These are phyloP conservation scores for Coendou prehensilis DNA, from an alignment of 2,797 vertebrate genomes.

Conservation along the genomic window DNA sequence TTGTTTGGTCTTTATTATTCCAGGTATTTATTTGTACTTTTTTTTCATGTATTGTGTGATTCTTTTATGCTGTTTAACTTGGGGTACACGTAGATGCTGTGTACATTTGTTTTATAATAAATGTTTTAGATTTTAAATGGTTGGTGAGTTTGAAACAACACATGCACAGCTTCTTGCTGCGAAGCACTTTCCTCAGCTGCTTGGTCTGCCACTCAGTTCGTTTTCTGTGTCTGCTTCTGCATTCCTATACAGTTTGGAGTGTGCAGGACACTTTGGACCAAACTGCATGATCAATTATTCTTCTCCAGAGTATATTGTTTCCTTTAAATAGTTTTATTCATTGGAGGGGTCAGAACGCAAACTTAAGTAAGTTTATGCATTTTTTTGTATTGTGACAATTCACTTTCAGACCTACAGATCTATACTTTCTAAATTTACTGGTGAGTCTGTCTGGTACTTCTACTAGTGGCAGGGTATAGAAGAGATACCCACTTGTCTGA, in stretches of 20 bases:
- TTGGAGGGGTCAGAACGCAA: not conserved
- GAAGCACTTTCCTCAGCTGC: not conserved
- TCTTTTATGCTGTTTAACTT: slow-evolving; percentile 29
- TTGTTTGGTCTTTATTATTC: not conserved
- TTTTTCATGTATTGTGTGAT: too few relatives aligned
- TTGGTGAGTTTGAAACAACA: not conserved
- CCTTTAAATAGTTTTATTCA: not conserved
- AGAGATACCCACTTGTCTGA: not conserved
- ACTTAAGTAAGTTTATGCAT: not conserved
- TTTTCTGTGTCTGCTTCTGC: not conserved
- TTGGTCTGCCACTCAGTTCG: not conserved
- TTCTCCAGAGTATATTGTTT: not conserved
- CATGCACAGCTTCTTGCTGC: not conserved
- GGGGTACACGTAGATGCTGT: not conserved
- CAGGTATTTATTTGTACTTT: not conserved
- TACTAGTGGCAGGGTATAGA: not conserved
- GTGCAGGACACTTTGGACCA: not conserved
- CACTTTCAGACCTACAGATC: not conserved
- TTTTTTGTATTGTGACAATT: not conserved
- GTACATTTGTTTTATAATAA: not conserved
- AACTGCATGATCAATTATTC: not conserved
- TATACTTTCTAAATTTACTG: not conserved
- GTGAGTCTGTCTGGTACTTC: not conserved
- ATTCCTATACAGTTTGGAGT: not conserved
- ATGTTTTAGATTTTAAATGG: not conserved